Evolutionary conservation across 2,113 vertebrate genomes (phyloP).

Genomic region (Morone saxatilis): DNA sequence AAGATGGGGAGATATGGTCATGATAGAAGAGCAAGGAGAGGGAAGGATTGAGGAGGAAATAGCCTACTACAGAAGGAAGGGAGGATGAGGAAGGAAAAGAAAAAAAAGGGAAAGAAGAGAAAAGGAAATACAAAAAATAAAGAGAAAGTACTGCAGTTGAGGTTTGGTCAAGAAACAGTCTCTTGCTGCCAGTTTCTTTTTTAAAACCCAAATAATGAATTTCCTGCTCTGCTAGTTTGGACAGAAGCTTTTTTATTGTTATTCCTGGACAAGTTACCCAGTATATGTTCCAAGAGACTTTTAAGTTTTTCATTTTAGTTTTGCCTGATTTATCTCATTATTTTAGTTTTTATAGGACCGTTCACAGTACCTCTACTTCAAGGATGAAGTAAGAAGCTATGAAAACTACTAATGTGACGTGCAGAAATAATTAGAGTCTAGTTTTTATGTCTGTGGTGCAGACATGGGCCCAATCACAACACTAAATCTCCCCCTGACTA

Average conservation of each 20-base stretch:
- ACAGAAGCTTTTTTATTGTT: slow-evolving; percentile 34
- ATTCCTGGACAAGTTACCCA: slow-evolving; percentile 27
- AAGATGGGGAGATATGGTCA: too few relatives aligned
- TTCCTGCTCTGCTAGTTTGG: slow-evolving; percentile 37
- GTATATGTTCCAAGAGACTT: slow-evolving; percentile 20
- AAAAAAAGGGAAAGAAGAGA: neutral
- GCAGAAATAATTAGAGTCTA: slow-evolving; percentile 19
- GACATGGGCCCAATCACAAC: slow-evolving; percentile 10
- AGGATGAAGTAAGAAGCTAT: neutral
- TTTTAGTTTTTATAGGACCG: slow-evolving; percentile 4
- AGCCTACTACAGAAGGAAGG: too few relatives aligned
- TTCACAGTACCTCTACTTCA: neutral
- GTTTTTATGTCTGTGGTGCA: slow-evolving; percentile 4
- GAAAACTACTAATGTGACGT: slow-evolving; percentile 22
- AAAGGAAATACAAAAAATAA: neutral
- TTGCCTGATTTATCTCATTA: slow-evolving; percentile 25
- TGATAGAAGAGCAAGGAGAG: neutral
- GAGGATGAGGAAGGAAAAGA: neutral
- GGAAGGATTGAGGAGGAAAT: neutral
- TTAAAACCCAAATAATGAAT: slow-evolving; percentile 40
- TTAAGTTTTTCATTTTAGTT: neutral
- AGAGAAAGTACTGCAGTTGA: neutral
- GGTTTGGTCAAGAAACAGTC: neutral
- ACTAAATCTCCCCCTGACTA: neutral
- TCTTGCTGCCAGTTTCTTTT: slow-evolving; percentile 12